Base-by-base conservation (phyloP, 2,888 invertebrate species). In the Drosophila yooni region DNA sequence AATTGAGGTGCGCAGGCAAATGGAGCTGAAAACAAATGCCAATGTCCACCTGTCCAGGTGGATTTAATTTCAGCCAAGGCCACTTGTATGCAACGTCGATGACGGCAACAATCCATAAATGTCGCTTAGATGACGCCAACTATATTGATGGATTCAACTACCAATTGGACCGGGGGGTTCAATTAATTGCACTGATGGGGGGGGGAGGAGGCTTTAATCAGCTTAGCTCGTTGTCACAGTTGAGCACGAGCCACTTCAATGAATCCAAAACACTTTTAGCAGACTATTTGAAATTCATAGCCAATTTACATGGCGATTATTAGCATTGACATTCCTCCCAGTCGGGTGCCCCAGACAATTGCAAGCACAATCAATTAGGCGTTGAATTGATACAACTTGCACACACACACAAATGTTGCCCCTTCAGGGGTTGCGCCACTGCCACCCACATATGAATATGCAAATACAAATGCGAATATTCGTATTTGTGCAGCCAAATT, bases 241-340 rank as follows among this genome's bases (percentile, higher is more conserved):
- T 34, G 31, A 58, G 46, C 70, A 82, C 82, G 64, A 72, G 75
- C 64, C 58, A 70, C 29, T 66, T 33, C 53, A 67, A 54, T 70
- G 75, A 15, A 52, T 63, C 59, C 60, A 25, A 73, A 60, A 62
- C 79, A 70, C 76, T 72, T 56, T 57, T 57, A 36, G 29, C 61
- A 68, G 67, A 67, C 81, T 65, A 74, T 84, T 88, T 88, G 76
- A 80, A 76, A 88, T 89, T 78, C 81, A 85, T 80, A 77, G 81
- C 66, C 84, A 86, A 88, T 90, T 90, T 88, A 87, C 82, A 89
- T 89, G 79, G 76, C 74, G 83, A 88, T 90, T 90, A 87, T 87
- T 90, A 87, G 80, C 87, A 87, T 90, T 90, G 90, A 84, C 90
- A 87, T 87, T 87, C 89, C 84, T 71, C 70, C 69, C 76, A 70